Evolutionary conservation across 2,797 vertebrate genomes (phyloP).

Genomic region (Rhincodon typus): DNA sequence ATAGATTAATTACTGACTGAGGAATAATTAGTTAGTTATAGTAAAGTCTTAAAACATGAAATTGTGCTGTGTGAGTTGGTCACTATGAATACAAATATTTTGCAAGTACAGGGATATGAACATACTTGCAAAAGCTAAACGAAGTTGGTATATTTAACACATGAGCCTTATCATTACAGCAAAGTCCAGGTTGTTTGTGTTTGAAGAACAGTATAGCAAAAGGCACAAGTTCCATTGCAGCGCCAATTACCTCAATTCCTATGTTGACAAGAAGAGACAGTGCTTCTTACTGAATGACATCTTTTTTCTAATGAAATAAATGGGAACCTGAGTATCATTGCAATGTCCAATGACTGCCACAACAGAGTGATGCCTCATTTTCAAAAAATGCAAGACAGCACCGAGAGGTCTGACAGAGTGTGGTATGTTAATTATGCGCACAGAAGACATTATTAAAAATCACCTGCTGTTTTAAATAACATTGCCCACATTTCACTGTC

Average conservation of each 20-base stretch:
- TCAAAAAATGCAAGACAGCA: background rate
- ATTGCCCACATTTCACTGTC: background rate
- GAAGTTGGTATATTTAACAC: background rate
- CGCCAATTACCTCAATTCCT: background rate
- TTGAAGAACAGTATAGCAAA: no score
- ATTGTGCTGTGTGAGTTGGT: no score
- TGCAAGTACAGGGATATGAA: no score
- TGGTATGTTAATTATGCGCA: background rate
- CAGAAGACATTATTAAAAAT: background rate
- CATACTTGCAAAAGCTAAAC: background rate
- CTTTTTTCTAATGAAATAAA: background rate
- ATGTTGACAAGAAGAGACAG: background rate
- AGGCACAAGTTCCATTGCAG: background rate
- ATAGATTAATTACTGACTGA: no score
- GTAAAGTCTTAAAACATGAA: no score
- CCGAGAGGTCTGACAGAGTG: background rate
- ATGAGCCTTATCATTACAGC: background rate
- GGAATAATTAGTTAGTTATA: no score
- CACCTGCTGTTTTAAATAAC: background rate
- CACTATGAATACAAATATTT: no score
- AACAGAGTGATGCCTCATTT: background rate
- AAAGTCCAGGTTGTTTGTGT: background rate
- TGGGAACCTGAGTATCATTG: background rate
- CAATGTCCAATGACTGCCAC: background rate
- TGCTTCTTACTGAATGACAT: background rate